Conservation (phyloP, 2,797 vertebrate genomes). For the Sebastes matsubarae region DNA sequence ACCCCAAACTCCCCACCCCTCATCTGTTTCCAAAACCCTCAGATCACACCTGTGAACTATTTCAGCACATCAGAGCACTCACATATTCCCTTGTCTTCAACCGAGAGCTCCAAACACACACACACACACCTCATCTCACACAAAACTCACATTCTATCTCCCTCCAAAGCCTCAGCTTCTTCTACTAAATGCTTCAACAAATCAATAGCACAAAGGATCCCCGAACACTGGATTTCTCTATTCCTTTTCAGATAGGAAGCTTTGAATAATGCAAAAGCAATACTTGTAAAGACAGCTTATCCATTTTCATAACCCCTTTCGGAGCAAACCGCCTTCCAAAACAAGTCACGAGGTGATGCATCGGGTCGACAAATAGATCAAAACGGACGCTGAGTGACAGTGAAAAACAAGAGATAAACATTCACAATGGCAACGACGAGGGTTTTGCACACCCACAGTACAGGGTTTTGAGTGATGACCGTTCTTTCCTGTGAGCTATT, state of each 20-base stretch:
- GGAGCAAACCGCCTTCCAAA: constrained; percentile 46
- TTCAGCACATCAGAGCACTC: constrained; percentile 74
- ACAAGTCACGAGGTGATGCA: constrained; percentile 52
- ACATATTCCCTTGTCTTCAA: constrained; percentile 49
- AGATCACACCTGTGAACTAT: constrained; percentile 82
- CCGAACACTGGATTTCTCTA: constrained; percentile 48
- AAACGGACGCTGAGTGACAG: constrained; percentile 33
- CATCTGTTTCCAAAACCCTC: constrained; percentile 70
- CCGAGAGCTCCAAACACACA: constrained; percentile 25
- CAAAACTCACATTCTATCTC: constrained; percentile 51
- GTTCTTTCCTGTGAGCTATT: constrained; percentile 25
- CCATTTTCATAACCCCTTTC: constrained; percentile 60
- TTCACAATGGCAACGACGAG: constrained; percentile 13
- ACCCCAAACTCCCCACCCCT: constrained; percentile 11
- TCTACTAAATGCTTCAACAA: constrained; percentile 65
- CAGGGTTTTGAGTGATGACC: constrained; percentile 2
- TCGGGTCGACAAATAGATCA: constrained; percentile 57
- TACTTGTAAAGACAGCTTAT: constrained; percentile 54
- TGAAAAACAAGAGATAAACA: constrained; percentile 37
- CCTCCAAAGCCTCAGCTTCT: constrained; percentile 50
- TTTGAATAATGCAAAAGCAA: constrained; percentile 65
- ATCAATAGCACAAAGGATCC: constrained; percentile 64
- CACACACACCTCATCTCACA: constrained; percentile 30
- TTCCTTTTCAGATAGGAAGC: constrained; percentile 47
- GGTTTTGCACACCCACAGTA: not conserved